Evolutionary conservation across 2,888 invertebrate species (phyloP), one percentile per base, ranked within the genome.

Genomic region (Lamproptera curius): DNA sequence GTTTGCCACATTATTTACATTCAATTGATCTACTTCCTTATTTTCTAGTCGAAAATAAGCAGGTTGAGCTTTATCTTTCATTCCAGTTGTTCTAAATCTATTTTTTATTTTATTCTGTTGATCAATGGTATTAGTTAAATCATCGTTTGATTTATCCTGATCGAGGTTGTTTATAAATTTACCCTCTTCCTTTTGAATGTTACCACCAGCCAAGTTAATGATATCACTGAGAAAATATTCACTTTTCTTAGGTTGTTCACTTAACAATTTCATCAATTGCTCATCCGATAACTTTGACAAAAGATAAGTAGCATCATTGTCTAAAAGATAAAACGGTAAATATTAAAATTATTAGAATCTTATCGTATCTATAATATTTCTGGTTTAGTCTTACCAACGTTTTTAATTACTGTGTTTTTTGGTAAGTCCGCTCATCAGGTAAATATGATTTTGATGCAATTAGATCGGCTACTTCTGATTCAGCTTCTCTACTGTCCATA

Each of bases 211-310:
- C 28, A 77, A 57, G 52, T 70, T 70, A 1, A 76, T 57, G 45
- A 80, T 58, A 55, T 85, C 80, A 17, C 70, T 73, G 34, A 78
- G 53, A 57, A 72, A 69, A 53, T 75, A 83, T 55, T 73, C 71
- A 38, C 56, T 65, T 55, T 72, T 78, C 38, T 66, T 67, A 1
- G 82, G 77, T 56, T 77, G 72, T 16, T 71, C 65, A 26, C 66
- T 75, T 33, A 86, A 62, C 34, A 86, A 58, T 51, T 73, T 74
- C 28, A 85, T 56, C 10, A 86, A 66, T 42, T 83, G 79, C 35
- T 73, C 65, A 46, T 86, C 82, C 8, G 80, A 70, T 53, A 86
- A 61, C 57, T 83, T 84, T 1, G 86, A 82, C 36, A 86, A 66
- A 42, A 85, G 54, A 56, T 76, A 80, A 1, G 74, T 73, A 6